phyloP scores from a whole-genome alignment of 1,140 invertebrate genomes.

The Drosophila yakuba region DNA sequence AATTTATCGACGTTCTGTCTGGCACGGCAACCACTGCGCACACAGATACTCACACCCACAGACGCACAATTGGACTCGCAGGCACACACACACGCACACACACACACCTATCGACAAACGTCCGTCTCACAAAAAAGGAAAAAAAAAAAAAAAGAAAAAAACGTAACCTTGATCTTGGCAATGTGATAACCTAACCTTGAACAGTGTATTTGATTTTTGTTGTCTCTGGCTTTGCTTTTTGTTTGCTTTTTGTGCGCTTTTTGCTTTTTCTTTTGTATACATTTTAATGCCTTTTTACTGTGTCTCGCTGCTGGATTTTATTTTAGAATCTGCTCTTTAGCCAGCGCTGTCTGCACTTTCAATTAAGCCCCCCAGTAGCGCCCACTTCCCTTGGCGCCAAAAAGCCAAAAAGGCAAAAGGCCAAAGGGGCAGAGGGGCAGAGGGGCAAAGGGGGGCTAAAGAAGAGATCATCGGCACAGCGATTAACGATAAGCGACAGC shows the following conservation, averaged over 20 bases:
- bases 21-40: conserved; percentile 42
- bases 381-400: conserved; percentile 13
- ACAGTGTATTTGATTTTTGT: conserved; percentile 71
- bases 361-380: conserved; percentile 49
- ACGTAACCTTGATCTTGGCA: conserved; percentile 78
- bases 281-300: conserved; percentile 74
- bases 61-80: conserved; percentile 5
- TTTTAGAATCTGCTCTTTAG: conserved; percentile 55
- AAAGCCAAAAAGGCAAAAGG: neutral
- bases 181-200: conserved; percentile 83
- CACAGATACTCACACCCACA: conserved; percentile 19
- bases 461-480: conserved; percentile 11
- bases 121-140: conserved; percentile 4
- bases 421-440: conserved; percentile 4
- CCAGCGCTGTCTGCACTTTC: conserved; percentile 64
- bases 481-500: conserved; percentile 21
- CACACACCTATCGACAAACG: conserved; percentile 42
- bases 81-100: conserved; percentile 16
- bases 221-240: conserved; percentile 45
- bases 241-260: conserved; percentile 24
- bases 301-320: conserved; percentile 58
- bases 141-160: conserved; percentile 15
- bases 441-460: no score
- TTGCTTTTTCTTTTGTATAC: conserved; percentile 59
- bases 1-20: conserved; percentile 76